Evolutionary conservation across 1,140 invertebrate species (phyloP), one percentile per base, ranked within the genome.

Genomic region (Trachymyrmex septentrionalis): DNA sequence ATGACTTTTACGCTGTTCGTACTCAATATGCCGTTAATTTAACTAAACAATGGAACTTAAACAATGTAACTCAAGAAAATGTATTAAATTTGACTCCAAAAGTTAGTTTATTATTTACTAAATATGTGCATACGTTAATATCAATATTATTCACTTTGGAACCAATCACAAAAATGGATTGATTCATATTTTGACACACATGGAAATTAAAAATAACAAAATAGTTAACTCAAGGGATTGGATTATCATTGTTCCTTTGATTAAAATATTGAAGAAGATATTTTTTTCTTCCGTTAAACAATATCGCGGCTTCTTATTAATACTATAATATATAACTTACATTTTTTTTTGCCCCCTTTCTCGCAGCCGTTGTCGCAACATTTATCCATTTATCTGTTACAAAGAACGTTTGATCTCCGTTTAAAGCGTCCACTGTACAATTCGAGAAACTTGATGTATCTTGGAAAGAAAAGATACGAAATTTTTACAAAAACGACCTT

Each of bases 401-500:
- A 59, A 85, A 85, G 24, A 27, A 55, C 61, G 63, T 80, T 85
- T 80, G 59, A 85, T 55, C 84, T 44, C 34, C 61, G 73, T 76
- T 80, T 66, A 66, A 85, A 80, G 34, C 19, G 59, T 38, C 59
- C 27, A 64, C 24, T 76, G 4, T 55, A 53, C 44, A 66, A 5
- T 30, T 63, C 14, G 53, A 64, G 44, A 67, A 38, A 30, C 30
- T 85, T 80, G 66, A 85, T 77, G 75, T 53, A 64, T 44, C 61
- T 2, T 55, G 27, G 12, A 21, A 80, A 53, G 44, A 55, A 53
- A 61, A n/a, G 57, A 61, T 38, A 66, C 30, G 61, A 66, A 75
- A 85, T 85, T 85, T 44, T 85, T 85, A 80, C 61, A 66, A 85
- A 66, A 57, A 61, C 55, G 44, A 80, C 73, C 71, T 85, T 38